Evolutionary conservation across 2,113 vertebrate species (phyloP).

Genomic region (Rhinoderma darwinii): DNA sequence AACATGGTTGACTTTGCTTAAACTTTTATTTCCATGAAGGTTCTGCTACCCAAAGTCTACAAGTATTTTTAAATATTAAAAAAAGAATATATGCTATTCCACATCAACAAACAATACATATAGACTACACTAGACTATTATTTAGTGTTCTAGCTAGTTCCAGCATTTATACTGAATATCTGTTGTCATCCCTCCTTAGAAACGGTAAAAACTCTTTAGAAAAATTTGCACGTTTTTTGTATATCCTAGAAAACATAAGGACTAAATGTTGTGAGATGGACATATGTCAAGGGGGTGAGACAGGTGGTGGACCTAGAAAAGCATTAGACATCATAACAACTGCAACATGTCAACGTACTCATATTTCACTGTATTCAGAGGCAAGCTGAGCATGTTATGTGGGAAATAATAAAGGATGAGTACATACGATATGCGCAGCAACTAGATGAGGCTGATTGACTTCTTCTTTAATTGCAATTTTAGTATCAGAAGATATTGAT

Average conservation of each 20-base stretch:
- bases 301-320: conserved; percentile 29
- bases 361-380: conserved; percentile 24
- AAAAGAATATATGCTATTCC: too few relatives aligned
- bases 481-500: neutral
- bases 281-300: neutral
- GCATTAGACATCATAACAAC: neutral
- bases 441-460: neutral
- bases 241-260: conserved; percentile 1
- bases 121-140: neutral
- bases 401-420: neutral
- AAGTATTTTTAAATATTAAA: too few relatives aligned
- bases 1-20: neutral
- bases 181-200: neutral
- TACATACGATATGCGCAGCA: neutral
- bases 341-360: conserved; percentile 11
- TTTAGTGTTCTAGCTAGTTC: neutral
- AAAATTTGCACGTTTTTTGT: neutral
- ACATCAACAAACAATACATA: neutral
- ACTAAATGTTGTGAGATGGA: neutral
- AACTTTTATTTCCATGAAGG: too few relatives aligned
- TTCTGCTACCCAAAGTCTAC: too few relatives aligned
- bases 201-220: neutral
- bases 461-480: neutral
- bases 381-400: neutral
- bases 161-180: neutral